These are phyloP conservation scores for Drosophila lacicola DNA, from an alignment of 2,888 invertebrate genomes.

Conservation along the genomic window DNA sequence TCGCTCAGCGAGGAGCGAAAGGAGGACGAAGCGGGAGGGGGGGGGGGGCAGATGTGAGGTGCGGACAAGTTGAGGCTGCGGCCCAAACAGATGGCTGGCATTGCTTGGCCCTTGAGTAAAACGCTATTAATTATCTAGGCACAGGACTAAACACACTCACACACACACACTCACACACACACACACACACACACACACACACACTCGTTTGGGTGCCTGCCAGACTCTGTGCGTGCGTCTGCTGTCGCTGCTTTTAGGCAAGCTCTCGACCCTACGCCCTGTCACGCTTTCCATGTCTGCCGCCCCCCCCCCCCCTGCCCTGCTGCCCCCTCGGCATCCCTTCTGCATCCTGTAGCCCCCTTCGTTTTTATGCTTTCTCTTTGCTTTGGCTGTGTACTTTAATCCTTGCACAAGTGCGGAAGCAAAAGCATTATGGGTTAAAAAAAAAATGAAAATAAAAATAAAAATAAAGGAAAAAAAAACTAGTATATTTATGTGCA, in stretches of 20 bases:
- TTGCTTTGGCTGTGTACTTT: slow-evolving; percentile 27
- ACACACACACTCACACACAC: slow-evolving; percentile 18
- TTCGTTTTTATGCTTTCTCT: slow-evolving; percentile 1
- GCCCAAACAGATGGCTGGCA: slow-evolving; percentile 67
- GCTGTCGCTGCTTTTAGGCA: slow-evolving; percentile 47
- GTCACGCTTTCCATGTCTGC: slow-evolving; percentile 29
- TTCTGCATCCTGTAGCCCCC: not conserved
- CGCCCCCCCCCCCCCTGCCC: slow-evolving; percentile 4
- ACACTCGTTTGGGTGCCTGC: slow-evolving; percentile 12
- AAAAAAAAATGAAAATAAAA: slow-evolving; percentile 1
- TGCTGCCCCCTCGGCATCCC: not conserved
- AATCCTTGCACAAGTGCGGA: slow-evolving; percentile 60
- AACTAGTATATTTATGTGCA: slow-evolving; percentile 62
- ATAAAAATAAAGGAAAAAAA: not conserved
- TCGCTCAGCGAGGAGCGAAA: not conserved
- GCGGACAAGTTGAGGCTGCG: slow-evolving; percentile 54
- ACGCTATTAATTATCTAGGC: slow-evolving; percentile 78
- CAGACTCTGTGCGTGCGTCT: slow-evolving; percentile 33
- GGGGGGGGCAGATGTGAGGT: slow-evolving; percentile 24
- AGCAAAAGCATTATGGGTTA: slow-evolving; percentile 68
- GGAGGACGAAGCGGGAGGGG: not conserved
- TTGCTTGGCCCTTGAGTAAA: slow-evolving; percentile 78
- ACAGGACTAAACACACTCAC: slow-evolving; percentile 29
- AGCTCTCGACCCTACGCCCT: slow-evolving; percentile 44
- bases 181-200: slow-evolving; percentile 17